Evolutionary conservation across 37 sponge, comb jelly and placozoan species (phyloP), one percentile per base, ranked within the genome.

Genomic region (Tethya wilhelma): DNA sequence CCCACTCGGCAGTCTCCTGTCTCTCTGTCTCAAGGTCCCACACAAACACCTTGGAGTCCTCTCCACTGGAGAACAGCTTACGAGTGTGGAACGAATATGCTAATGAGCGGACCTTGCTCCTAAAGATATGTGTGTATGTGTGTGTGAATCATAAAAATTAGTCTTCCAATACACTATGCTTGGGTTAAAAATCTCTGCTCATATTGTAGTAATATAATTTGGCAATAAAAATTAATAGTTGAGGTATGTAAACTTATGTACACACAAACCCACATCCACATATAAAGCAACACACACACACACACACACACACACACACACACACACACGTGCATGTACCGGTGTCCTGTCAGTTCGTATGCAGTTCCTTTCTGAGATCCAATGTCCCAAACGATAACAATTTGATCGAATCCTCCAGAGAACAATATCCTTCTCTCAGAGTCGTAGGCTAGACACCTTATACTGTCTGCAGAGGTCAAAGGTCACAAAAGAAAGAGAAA

Each of bases 351-450:
- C 44, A 99, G 85, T 60, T 99, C 96, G 69, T 90, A 94, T n/a
- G 97, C 97, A 22, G 85, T 92, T 79, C 99, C 99, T 45, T 96
- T 83, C 69, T 86, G 89, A 38, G 89, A 84, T 14, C 95, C 99
- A 49, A 99, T 96, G 59, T 96, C 96, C 99, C 99, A 99, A 22
- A 96, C 84, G n/a, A 99, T 82, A 39, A 99, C 64, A 38, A 89
- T 86, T 76, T 92, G 73, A 58, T 99, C 99, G 77, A 81, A 90
- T 11, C 97, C 97, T n/a, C 97, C 95, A 62, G 97, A 92, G 63
- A 96, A 91, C 32, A 99, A 76, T 17, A 94, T 67, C 56, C 93
- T 69, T 23, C 82, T 84, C 60, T 94, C 99, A 5, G 58, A 68
- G 69, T 99, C 99, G 81, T 90, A 99, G 44, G 74, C 40, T 56